A percentile compares a stretch with the other conserved stretches of the same genome.
These are phyloP conservation scores for Seriola dumerili DNA, from an alignment of 2,113 vertebrate genomes.

Conservation along the genomic window DNA sequence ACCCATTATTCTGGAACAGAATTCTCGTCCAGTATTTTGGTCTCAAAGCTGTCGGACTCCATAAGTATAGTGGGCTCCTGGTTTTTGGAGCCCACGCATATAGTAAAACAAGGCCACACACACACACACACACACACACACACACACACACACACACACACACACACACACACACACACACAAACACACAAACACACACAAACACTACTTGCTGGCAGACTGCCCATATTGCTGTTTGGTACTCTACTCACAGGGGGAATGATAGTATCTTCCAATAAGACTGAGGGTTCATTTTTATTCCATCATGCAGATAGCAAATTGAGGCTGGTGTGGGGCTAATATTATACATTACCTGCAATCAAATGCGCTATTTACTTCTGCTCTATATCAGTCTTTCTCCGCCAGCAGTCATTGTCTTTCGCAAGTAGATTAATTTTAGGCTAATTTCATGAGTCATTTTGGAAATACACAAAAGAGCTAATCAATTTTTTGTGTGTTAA, in stretches of 20 bases:
- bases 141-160: neutral
- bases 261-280: constrained; percentile 60
- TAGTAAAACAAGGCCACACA: too few relatives aligned
- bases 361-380: constrained; percentile 45
- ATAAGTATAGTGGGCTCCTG: too few relatives aligned
- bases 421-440: constrained; percentile 34
- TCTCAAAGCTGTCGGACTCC: too few relatives aligned
- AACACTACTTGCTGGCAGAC: constrained; percentile 26
- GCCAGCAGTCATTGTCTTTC: constrained; percentile 29
- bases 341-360: constrained; percentile 47
- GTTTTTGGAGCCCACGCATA: too few relatives aligned
- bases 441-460: constrained; percentile 37
- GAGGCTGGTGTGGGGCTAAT: constrained; percentile 34
- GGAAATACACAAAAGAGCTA: constrained; percentile 27
- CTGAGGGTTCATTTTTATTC: constrained; percentile 63
- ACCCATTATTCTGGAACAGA: too few relatives aligned
- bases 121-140: neutral
- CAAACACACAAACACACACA: neutral
- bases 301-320: constrained; percentile 41
- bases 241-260: constrained; percentile 32
- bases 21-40: too few relatives aligned
- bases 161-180: neutral
- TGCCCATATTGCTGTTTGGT: constrained; percentile 40
- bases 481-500: constrained; percentile 4
- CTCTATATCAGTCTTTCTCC: constrained; percentile 20